phyloP scores from a whole-genome alignment of 2,888 invertebrate species.

The Nymphalis urticae region DNA sequence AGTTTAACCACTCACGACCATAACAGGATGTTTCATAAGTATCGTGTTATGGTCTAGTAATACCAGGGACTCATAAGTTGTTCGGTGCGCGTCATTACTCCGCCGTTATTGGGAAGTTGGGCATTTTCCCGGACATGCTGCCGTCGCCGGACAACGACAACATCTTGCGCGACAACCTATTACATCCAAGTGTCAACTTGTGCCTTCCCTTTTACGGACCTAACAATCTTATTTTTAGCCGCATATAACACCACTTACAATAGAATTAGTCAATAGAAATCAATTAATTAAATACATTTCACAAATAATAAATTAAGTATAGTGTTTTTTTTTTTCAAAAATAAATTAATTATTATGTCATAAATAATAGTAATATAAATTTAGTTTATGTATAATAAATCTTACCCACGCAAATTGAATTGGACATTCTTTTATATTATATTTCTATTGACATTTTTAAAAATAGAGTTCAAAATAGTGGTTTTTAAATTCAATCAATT shows the following conservation, averaged over 20 bases:
- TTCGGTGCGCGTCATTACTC: constrained; percentile 69
- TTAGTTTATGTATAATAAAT: not conserved
- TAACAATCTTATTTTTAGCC: constrained; percentile 30
- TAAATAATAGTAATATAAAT: too few species aligned
- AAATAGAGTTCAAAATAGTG: too few species aligned
- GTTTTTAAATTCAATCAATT: not conserved
- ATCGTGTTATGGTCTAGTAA: constrained; percentile 44
- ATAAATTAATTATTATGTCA: too few species aligned
- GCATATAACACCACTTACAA: not conserved
- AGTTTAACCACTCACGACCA: not conserved
- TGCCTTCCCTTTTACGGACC: constrained; percentile 30
- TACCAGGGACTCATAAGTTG: constrained; percentile 59
- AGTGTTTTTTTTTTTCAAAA: too few species aligned
- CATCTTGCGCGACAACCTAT: constrained; percentile 78
- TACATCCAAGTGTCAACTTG: constrained; percentile 67
- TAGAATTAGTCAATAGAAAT: not conserved
- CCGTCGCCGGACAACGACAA: constrained; percentile 57
- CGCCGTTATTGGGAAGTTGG: constrained; percentile 75
- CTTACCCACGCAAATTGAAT: not conserved
- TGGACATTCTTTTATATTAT: not conserved
- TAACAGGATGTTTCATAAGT: constrained; percentile 10
- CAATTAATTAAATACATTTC: too few species aligned
- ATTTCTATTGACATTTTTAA: too few species aligned
- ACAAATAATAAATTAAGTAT: too few species aligned
- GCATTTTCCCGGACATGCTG: constrained; percentile 60